These are phyloP conservation scores for Oryzias dopingdopingensis DNA, from an alignment of 2,797 vertebrate genomes.

Conservation along the genomic window DNA sequence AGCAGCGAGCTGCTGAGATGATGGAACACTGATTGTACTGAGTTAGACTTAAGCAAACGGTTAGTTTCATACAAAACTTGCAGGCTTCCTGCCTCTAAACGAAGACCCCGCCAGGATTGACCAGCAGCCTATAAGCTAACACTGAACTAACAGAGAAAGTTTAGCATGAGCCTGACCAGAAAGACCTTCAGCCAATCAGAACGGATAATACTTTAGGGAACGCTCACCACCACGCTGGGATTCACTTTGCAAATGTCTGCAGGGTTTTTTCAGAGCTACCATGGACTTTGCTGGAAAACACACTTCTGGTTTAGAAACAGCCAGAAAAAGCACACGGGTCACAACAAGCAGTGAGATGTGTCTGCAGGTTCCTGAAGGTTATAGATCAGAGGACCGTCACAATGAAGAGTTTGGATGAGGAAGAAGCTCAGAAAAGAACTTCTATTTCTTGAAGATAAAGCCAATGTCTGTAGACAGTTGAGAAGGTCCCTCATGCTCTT, in stretches of 20 bases:
- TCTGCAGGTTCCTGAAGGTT: conserved; percentile 5
- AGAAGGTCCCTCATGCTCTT: conserved; percentile 44
- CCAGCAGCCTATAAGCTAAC: too few species aligned
- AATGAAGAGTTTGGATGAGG: conserved; percentile 28
- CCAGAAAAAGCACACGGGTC: conserved; percentile 34
- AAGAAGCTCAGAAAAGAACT: conserved; percentile 9
- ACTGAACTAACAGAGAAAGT: too few species aligned
- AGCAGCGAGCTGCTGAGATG: conserved; percentile 9
- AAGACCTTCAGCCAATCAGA: too few species aligned
- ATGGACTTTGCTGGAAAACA: neutral
- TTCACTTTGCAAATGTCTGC: too few species aligned
- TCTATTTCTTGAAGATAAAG: conserved; percentile 20
- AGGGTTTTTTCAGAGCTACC: neutral
- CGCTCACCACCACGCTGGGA: too few species aligned
- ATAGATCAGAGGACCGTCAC: conserved; percentile 15
- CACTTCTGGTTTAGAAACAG: conserved; percentile 21
- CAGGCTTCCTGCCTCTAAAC: conserved; percentile 30
- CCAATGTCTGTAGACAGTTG: neutral
- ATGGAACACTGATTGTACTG: conserved; percentile 41
- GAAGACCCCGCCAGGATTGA: conserved; percentile 13
- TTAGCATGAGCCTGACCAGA: too few species aligned
- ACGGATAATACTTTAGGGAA: too few species aligned
- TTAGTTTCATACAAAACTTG: conserved; percentile 23
- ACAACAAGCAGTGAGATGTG: conserved; percentile 25
- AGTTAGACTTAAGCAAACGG: conserved; percentile 14